Base-by-base conservation (phyloP, 2,888 invertebrate genomes). In the Pristionchus japonicus region DNA sequence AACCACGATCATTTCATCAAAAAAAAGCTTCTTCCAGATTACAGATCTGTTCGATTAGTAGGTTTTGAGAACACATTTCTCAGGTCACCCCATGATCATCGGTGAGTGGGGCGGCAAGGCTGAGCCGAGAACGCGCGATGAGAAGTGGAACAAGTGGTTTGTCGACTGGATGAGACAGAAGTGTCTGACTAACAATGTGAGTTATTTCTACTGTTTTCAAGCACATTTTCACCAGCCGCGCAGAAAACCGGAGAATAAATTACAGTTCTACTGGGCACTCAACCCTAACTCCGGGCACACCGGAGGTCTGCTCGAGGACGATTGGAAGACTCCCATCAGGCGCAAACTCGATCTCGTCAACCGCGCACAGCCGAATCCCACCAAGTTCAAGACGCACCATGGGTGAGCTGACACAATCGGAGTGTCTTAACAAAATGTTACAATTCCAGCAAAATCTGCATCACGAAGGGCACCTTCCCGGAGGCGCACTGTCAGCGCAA, bases 271-370 rank as follows among this genome's bases (percentile, higher is more conserved):
- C 85, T 85, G 85, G 88, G 47, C 74, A 27, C 74, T 88, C 27
- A 88, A 85, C 23, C 84, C 88, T n/a, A 85, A 88, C 57, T 70
- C 70, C 49, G 88, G 85, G 3, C 85, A 85, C 85, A 85, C 88
- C 31, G 88, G 88, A 34, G 88, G 88, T n/a, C 49, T 88, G 20
- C 74, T 88, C 23, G 31, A 40, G 15, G 52, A 70, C 27, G 85
- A 88, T 43, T 88, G 88, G 84, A 11, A 3, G 9, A 82, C 88
- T 11, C 49, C 74, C 17, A 88, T 47, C 43, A 3, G 4, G 23
- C 3, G 9, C 6, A 82, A 82, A 23, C 40, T 82, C 43, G n/a
- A 82, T 7, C 82, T 82, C 27, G 4, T 23, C 23, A n/a, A 4
- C 17, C 9, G 82, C n/a, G 43, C 27, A 6, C 47, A 47, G 23